These are phyloP conservation scores for Leguminivora glycinivorella DNA, from an alignment of 1,140 invertebrate species.

Conservation along the genomic window DNA sequence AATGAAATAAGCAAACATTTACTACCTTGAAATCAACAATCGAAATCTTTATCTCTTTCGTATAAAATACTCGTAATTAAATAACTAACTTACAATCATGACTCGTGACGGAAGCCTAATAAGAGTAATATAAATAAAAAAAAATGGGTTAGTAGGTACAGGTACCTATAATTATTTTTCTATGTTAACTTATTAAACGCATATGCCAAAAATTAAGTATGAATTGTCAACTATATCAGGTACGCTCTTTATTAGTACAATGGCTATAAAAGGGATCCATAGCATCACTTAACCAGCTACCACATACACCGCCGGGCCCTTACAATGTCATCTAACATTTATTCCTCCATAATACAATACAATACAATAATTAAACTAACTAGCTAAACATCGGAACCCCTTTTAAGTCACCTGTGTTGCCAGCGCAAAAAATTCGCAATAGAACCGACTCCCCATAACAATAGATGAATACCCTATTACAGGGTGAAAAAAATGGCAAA, in stretches of 20 bases:
- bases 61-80: too few species aligned
- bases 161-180: too few species aligned
- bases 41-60: too few species aligned
- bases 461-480: constrained; percentile 52
- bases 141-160: too few species aligned
- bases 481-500: constrained; percentile 52
- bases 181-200: too few species aligned
- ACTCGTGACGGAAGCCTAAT: too few species aligned
- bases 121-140: too few species aligned
- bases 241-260: not conserved
- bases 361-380: constrained; percentile 10
- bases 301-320: not conserved
- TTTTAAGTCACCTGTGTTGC: constrained; percentile 49
- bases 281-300: not conserved
- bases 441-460: constrained; percentile 56
- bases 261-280: not conserved
- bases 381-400: constrained; percentile 34
- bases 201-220: too few species aligned
- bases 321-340: constrained; percentile 3
- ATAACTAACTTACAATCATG: too few species aligned
- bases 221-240: too few species aligned
- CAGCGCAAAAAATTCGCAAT: constrained; percentile 52
- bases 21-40: too few species aligned
- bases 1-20: too few species aligned
- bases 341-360: constrained; percentile 12